A percentile compares a stretch with the other conserved stretches of the same genome.
phyloP scores from a whole-genome alignment of 1,140 invertebrate species.

The Frieseomelitta varia region DNA sequence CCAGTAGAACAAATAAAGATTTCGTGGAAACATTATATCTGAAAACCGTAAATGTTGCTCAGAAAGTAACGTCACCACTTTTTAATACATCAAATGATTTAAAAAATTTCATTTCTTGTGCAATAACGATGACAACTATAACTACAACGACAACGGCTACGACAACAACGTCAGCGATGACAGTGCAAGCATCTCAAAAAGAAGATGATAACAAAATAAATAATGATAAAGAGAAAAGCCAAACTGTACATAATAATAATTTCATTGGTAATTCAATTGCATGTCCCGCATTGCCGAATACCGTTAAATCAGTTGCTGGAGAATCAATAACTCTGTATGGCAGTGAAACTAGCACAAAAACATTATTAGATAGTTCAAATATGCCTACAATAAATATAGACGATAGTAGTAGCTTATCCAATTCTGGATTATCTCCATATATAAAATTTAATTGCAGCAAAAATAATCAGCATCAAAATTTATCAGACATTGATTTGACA shows the following conservation, averaged over 20 bases:
- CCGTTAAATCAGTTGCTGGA: neutral
- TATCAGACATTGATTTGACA: conserved; percentile 54
- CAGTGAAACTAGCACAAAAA: conserved; percentile 60
- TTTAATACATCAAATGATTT: neutral
- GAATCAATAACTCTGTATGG: conserved; percentile 77
- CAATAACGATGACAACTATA: neutral
- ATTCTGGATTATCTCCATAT: conserved; percentile 74
- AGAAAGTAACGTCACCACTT: conserved; percentile 40
- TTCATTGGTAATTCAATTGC: neutral
- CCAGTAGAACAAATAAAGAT: conserved; percentile 1
- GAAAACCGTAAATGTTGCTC: conserved; percentile 68
- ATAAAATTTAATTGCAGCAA: conserved; percentile 73
- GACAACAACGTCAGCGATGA: neutral
- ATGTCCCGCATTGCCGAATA: neutral
- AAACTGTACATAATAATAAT: neutral
- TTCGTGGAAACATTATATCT: conserved; percentile 62
- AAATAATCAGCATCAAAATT: conserved; percentile 37
- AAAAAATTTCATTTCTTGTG: neutral
- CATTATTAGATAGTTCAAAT: conserved; percentile 54
- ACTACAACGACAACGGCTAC: neutral
- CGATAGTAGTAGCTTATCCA: conserved; percentile 67
- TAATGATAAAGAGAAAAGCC: neutral
- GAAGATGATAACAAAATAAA: neutral
- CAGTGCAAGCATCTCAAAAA: neutral
- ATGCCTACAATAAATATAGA: conserved; percentile 73